Evolutionary conservation across 2,797 vertebrate species (phyloP), one percentile per base, ranked within the genome.

Genomic region (Melanotaenia pygmaea): DNA sequence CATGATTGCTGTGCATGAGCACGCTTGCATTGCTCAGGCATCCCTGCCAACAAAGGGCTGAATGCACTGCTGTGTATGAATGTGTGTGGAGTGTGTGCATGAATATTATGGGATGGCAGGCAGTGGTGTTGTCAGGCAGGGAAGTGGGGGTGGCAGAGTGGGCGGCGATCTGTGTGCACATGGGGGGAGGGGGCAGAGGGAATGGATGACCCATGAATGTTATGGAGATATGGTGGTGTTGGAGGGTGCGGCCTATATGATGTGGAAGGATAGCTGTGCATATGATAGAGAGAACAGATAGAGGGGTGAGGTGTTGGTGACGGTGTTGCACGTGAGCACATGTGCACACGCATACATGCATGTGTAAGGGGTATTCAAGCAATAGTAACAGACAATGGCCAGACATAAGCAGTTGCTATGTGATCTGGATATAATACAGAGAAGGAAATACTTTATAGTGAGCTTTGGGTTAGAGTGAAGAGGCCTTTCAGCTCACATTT

Each of bases 51-150:
- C 89, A 91, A 92, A 91, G 87, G 75, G 76, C 86, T 53, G 81
- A 67, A 83, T 67, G 83, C 87, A 81, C 88, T 78, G 83, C 88
- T 73, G 84, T 82, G 83, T 57, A 83, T 82, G 84, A 77, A 60
- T 82, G 85, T 86, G 85, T 78, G 82, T 1, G 78, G 85, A 77
- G 86, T 66, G 72, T 79, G 89, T 76, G 86, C 83, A 65, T 79
- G 92, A 87, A 82, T 94, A 94, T 94, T 94, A 94, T 94, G 91
- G 93, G 92, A 93, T 94, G 92, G 85, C 76, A 58, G 90, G 83
- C 70, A 64, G 86, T 80, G 71, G 91, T 92, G 92, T 94, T 94
- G 92, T 93, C 91, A 93, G 89, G 92, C 91, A 92, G 90, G 92
- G 87, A 90, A 87, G 83, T 67, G 89, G 88, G 89, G 86, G 85